Evolutionary conservation across 1,140 invertebrate genomes (phyloP), one percentile per base, ranked within the genome.

Genomic region (Alviniconcha marisindica): DNA sequence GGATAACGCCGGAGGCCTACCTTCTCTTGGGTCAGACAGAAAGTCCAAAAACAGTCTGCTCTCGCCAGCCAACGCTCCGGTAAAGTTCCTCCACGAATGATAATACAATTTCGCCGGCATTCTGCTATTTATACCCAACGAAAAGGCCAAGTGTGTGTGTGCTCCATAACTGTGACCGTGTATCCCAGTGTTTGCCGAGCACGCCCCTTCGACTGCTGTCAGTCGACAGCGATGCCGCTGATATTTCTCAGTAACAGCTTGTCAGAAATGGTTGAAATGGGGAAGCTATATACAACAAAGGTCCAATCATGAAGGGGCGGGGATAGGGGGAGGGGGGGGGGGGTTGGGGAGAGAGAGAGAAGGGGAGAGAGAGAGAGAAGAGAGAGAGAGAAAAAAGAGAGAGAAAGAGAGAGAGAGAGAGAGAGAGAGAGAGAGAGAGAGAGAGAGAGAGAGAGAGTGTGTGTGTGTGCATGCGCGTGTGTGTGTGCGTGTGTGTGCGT

Each of bases 351-450:
- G n/a, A n/a, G n/a, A n/a, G n/a, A n/a, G n/a, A n/a, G n/a, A n/a
- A n/a, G n/a, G n/a, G n/a, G n/a, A n/a, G n/a, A n/a, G 69, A 7
- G 31, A 73, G 24, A 42, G 69, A 73, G 10, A 73, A 42, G 40
- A 42, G 40, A 42, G 40, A 24, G 24, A 31, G 24, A 31, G 33
- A 31, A 73, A 31, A 73, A 3, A 73, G 69, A 73, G 69, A 73
- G 10, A 33, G 10, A 73, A 31, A 73, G 69, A 10, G 10, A 73
- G 69, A 42, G 69, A 12, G 69, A 31, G 31, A 28, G 69, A 31
- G 69, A 15, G 28, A 33, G 69, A 73, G 69, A 73, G 69, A 73
- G 69, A 73, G 69, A 73, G 69, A 73, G 69, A 73, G 69, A 73
- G 24, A 73, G 69, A 73, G 24, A 31, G 69, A 73, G 69, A 73